Evolutionary conservation across 2,113 vertebrate species (phyloP).

Genomic region (Percina caprodes): DNA sequence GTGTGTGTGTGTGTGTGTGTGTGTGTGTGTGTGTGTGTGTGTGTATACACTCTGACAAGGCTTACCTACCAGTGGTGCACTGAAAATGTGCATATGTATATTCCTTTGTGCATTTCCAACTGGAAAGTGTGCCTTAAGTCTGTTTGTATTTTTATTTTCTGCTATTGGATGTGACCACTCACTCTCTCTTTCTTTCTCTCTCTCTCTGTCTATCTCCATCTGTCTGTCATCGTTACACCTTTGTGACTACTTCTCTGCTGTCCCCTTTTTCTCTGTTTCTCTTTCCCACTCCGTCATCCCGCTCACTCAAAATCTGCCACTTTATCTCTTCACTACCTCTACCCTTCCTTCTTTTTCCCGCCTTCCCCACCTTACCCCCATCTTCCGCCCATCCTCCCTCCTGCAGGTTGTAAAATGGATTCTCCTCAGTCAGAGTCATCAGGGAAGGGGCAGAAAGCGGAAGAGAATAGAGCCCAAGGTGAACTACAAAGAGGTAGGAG

Average conservation of each 20-base stretch:
- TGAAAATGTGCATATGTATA: constrained; percentile 28
- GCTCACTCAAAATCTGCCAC: constrained; percentile 52
- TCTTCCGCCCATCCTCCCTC: constrained; percentile 55
- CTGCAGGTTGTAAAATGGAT: constrained; percentile 95
- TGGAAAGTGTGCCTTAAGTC: constrained; percentile 60
- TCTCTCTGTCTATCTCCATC: not conserved
- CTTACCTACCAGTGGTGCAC: constrained; percentile 14
- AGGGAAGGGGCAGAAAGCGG: constrained; percentile 88
- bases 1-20: not conserved
- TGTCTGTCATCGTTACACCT: constrained; percentile 10
- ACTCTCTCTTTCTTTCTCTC: constrained; percentile 21
- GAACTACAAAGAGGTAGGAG: constrained; percentile 91
- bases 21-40: constrained; percentile 7
- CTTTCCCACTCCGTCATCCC: constrained; percentile 30
- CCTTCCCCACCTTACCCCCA: constrained; percentile 49
- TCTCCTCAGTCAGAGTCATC: constrained; percentile 84
- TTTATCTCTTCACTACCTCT: constrained; percentile 54
- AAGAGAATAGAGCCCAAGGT: constrained; percentile 84
- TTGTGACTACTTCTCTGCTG: constrained; percentile 27
- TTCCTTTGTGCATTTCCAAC: constrained; percentile 57
- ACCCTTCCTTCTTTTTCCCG: constrained; percentile 59
- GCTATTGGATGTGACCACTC: constrained; percentile 52
- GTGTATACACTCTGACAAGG: constrained; percentile 15
- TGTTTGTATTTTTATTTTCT: constrained; percentile 72
- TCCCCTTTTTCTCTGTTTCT: constrained; percentile 6